Base-by-base conservation (phyloP, 37 sponge, comb jelly and placozoan species). In the Bolinopsis microptera region DNA sequence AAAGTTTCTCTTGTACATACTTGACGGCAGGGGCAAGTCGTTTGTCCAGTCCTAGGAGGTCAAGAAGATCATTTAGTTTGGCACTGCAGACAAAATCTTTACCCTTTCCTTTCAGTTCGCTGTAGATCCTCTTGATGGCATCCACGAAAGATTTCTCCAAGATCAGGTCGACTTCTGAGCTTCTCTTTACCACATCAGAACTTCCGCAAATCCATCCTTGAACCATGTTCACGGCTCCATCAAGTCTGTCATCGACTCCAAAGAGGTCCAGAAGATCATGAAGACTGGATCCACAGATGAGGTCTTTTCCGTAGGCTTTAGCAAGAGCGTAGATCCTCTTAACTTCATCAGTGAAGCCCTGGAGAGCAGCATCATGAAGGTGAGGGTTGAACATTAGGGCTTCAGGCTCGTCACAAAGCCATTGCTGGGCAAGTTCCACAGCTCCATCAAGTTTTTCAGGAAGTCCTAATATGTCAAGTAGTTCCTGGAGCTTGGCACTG, bases 401-500 rank as follows among this genome's bases (percentile, higher is more conserved):
- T 72, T 30, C 75, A 8, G 5, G 2, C 75, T 72, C 75, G 75
- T 21, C 75, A 72, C 75, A 72, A 24, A 72, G 31, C 75, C 75
- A 72, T 72, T 28, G 21, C 25, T 72, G 75, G 25, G 75, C 75
- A n/a, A 72, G 26, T 3, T n/a, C 31, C 5, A 72, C 75, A 72
- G 75, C 75, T 3, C 75, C 75, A 72, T 72, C 75, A 8, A 72
- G 75, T n/a, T 72, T n/a, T 23, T 72, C 31, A 8, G 75, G 75
- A n/a, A 72, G 75, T 8, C 75, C 75, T 24, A 72, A 24, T n/a
- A 72, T 72, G 75, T 72, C 75, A 8, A 72, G 75, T 72, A 72
- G 31, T 72, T 72, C 75, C 75, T 72, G 75, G 5, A 72, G 75
- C 31, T 72, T 72, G 25, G 75, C 75, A 72, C 75, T 72, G 75